phyloP scores from a whole-genome alignment of 2,797 vertebrate genomes.

The Aratinga solstitialis region DNA sequence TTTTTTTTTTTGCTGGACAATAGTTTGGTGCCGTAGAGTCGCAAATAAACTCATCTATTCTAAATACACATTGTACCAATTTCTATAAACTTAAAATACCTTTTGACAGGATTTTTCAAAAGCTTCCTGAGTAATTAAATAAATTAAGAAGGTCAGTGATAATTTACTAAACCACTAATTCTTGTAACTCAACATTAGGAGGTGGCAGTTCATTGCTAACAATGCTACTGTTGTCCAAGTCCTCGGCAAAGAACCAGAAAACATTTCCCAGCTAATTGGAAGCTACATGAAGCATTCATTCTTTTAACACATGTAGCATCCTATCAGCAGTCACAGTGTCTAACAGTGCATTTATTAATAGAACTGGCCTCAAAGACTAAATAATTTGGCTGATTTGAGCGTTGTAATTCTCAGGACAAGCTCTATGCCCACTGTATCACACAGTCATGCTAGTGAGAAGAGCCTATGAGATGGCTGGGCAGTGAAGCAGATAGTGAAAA shows the following conservation, averaged over 20 bases:
- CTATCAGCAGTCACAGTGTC: background rate
- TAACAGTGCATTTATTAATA: constrained; percentile 14
- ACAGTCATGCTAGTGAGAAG: background rate
- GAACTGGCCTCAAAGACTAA: background rate
- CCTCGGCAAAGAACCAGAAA: constrained; percentile 48
- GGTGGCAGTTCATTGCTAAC: background rate
- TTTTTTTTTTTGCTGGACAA: background rate
- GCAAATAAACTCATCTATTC: background rate
- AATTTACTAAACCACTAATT: constrained; percentile 40
- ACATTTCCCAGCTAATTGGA: constrained; percentile 47
- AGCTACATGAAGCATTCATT: background rate
- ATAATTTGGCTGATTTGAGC: background rate
- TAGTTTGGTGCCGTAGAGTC: background rate
- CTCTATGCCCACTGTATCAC: background rate
- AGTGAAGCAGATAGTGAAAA: background rate
- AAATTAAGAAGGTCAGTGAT: background rate
- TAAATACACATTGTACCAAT: background rate
- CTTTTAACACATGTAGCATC: background rate
- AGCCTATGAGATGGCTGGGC: background rate
- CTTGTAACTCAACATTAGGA: background rate
- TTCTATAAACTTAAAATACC: background rate
- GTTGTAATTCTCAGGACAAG: background rate
- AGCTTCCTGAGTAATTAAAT: background rate
- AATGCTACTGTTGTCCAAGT: constrained; percentile 37
- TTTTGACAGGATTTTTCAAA: background rate